A percentile compares a stretch with the other conserved stretches of the same genome.
phyloP scores from a whole-genome alignment of 2,888 invertebrate species.

The Lobophora halterata region DNA sequence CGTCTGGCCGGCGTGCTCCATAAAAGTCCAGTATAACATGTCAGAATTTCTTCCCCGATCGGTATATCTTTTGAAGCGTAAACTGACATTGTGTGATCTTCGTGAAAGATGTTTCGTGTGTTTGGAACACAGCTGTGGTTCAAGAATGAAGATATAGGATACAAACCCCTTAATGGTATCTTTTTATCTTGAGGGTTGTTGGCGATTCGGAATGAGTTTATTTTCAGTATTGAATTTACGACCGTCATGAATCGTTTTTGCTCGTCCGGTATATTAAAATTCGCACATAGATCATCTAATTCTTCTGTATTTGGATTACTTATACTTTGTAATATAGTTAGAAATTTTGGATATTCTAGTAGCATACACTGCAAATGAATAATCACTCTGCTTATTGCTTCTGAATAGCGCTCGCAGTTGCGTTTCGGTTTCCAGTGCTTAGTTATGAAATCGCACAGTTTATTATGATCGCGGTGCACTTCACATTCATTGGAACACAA shows the following conservation, averaged over 20 bases:
- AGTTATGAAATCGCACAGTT: constrained; percentile 83
- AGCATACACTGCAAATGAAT: constrained; percentile 56
- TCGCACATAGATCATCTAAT: constrained; percentile 59
- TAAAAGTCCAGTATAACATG: constrained; percentile 83
- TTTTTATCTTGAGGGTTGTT: constrained; percentile 44
- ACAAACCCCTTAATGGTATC: constrained; percentile 81
- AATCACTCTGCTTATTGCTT: constrained; percentile 42
- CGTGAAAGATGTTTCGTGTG: constrained; percentile 81
- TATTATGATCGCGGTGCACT: constrained; percentile 72
- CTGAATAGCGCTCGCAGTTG: constrained; percentile 32
- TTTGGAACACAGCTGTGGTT: constrained; percentile 87
- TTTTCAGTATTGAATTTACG: constrained; percentile 80
- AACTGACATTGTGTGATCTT: constrained; percentile 77
- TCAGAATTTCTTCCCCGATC: constrained; percentile 82
- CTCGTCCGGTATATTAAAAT: constrained; percentile 63
- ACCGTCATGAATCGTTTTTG: constrained; percentile 76
- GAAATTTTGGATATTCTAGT: constrained; percentile 60
- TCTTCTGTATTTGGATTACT: constrained; percentile 61
- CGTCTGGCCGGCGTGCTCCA: constrained; percentile 84
- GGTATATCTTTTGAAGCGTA: constrained; percentile 80
- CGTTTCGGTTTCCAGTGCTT: constrained; percentile 66
- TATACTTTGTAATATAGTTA: constrained; percentile 67
- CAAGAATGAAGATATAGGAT: constrained; percentile 82
- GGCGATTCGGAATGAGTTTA: constrained; percentile 84
- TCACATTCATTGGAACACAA: constrained; percentile 84